Conservation (phyloP, 2,888 invertebrate species). For the Asteroscopus sphinx region DNA sequence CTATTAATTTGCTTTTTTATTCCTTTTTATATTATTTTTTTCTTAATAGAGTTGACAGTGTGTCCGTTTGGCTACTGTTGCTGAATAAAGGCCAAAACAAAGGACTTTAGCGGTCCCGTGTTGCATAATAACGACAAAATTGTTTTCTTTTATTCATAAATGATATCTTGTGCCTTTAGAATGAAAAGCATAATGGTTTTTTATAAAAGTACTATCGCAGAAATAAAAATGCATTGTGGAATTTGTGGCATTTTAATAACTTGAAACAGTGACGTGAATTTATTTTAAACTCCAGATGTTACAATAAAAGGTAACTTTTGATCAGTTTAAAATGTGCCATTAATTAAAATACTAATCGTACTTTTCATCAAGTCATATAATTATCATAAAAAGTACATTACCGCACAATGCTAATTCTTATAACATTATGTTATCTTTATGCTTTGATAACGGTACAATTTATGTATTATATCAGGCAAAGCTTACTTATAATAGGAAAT, state of each 20-base stretch:
- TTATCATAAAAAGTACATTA: conserved; percentile 75
- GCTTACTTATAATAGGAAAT: conserved; percentile 38
- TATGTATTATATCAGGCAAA: conserved; percentile 59
- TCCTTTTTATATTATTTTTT: conserved; percentile 66
- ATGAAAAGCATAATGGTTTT: conserved; percentile 38
- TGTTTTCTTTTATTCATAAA: conserved; percentile 55
- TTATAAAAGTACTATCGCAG: conserved; percentile 15
- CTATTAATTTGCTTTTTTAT: conserved; percentile 82
- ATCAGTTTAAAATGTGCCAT: conserved; percentile 42
- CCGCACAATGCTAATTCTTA: conserved; percentile 66
- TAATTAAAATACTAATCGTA: conserved; percentile 47
- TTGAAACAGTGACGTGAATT: conserved; percentile 4
- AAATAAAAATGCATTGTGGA: conserved; percentile 33
- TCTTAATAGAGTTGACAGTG: conserved; percentile 73
- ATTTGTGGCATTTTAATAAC: conserved; percentile 9
- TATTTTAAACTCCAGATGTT: conserved; percentile 36
- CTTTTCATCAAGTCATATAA: conserved; percentile 62
- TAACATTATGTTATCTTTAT: conserved; percentile 64
- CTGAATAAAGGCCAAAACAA: conserved; percentile 71
- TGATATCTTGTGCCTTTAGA: conserved; percentile 40
- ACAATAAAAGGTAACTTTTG: conserved; percentile 10
- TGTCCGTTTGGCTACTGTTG: conserved; percentile 58
- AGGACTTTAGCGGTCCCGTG: conserved; percentile 56
- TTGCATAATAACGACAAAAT: conserved; percentile 47
- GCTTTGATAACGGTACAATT: conserved; percentile 68